phyloP scores from a whole-genome alignment of 1,140 invertebrate species.

The Drosophila cardini region DNA sequence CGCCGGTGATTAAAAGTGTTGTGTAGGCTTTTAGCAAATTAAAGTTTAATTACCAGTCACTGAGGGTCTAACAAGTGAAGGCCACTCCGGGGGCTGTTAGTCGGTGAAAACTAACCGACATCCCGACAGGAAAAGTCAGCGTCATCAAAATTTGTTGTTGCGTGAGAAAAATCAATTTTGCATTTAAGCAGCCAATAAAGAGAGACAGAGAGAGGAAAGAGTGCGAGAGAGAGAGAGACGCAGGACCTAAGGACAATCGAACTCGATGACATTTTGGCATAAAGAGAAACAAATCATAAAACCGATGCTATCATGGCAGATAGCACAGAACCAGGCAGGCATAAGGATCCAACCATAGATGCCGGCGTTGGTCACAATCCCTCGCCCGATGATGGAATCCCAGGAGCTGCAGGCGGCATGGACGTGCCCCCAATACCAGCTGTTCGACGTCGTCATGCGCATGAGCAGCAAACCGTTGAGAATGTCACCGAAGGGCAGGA shows the following conservation, averaged over 20 bases:
- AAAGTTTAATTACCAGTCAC: conserved; percentile 54
- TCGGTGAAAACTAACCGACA: conserved; percentile 43
- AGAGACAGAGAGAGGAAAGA: too few species aligned
- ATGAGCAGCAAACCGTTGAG: conserved; percentile 61
- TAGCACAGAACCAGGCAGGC: conserved; percentile 76
- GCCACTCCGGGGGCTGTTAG: conserved; percentile 64
- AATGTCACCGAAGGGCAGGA: conserved; percentile 29
- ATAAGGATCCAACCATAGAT: conserved; percentile 75
- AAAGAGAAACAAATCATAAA: conserved; percentile 52
- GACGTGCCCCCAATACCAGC: conserved; percentile 77
- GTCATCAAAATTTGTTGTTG: conserved; percentile 45
- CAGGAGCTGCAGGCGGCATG: conserved; percentile 17
- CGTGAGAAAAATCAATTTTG: conserved; percentile 83
- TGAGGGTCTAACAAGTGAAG: conserved; percentile 51
- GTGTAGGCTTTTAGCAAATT: conserved; percentile 65
- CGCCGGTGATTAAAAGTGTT: conserved; percentile 49
- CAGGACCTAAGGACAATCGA: conserved; percentile 38
- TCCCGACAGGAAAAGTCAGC: conserved; percentile 47
- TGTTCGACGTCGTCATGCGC: conserved; percentile 75
- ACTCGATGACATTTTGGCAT: conserved; percentile 68
- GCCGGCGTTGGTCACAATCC: conserved; percentile 21
- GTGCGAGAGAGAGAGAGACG: conserved; percentile 11
- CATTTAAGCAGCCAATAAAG: conserved; percentile 42
- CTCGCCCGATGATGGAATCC: conserved; percentile 1
- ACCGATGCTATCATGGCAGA: conserved; percentile 82